These are phyloP conservation scores for Drosophila truncata DNA, from an alignment of 1,140 invertebrate genomes.

Conservation along the genomic window DNA sequence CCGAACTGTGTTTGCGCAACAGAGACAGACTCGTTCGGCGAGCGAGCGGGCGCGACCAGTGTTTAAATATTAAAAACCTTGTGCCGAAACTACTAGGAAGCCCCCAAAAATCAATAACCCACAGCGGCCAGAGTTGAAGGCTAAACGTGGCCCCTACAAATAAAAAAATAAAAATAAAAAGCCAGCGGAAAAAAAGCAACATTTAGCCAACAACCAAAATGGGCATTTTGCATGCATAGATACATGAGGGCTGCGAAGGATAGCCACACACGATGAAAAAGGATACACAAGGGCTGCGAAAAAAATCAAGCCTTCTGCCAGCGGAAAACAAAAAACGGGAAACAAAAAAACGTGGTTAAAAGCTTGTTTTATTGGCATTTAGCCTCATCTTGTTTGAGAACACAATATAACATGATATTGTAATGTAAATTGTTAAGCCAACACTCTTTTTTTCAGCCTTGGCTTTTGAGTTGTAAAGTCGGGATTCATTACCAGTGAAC, in stretches of 20 bases:
- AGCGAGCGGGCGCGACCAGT: slow-evolving; percentile 12
- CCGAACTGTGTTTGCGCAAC: slow-evolving; percentile 76
- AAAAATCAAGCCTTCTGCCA: too few species aligned
- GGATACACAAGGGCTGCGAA: slow-evolving; percentile 30
- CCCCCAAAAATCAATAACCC: slow-evolving; percentile 66
- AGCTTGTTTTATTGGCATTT: slow-evolving; percentile 70
- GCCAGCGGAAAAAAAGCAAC: slow-evolving; percentile 13
- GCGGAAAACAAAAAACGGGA: slow-evolving; percentile 9
- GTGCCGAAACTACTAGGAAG: slow-evolving; percentile 49
- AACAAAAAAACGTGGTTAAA: slow-evolving; percentile 35
- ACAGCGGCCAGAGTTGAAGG: slow-evolving; percentile 70
- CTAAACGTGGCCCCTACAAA: slow-evolving; percentile 51
- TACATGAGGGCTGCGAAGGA: slow-evolving; percentile 34
- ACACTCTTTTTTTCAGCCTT: slow-evolving; percentile 43
- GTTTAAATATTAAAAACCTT: slow-evolving; percentile 79
- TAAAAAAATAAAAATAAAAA: slow-evolving; percentile 23
- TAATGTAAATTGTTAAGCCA: slow-evolving; percentile 73
- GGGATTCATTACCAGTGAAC: slow-evolving; percentile 16
- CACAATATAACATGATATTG: slow-evolving; percentile 57
- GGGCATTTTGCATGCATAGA: slow-evolving; percentile 56
- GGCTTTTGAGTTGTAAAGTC: slow-evolving; percentile 29
- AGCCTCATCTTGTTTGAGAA: slow-evolving; percentile 58
- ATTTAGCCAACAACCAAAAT: slow-evolving; percentile 53
- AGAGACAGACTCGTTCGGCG: slow-evolving; percentile 14
- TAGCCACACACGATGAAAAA: slow-evolving; percentile 40